Conservation (phyloP, 2,797 vertebrate genomes). For the Tokudaia muenninki region DNA sequence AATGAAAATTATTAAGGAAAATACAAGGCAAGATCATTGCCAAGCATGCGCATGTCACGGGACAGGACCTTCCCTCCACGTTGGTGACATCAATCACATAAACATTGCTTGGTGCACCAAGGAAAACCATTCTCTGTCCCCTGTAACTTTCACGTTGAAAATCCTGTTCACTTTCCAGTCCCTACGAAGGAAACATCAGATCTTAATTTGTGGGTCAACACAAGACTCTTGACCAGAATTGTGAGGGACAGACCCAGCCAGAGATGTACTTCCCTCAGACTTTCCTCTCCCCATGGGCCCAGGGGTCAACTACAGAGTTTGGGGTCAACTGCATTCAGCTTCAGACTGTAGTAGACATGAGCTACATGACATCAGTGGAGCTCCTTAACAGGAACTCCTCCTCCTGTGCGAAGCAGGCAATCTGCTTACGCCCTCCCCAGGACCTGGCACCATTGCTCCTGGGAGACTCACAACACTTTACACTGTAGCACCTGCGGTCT, state of each 20-base stretch:
- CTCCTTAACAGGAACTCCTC: slow-evolving; percentile 16
- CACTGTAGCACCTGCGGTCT: background rate
- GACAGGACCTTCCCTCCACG: slow-evolving; percentile 77
- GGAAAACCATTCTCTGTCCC: slow-evolving; percentile 63
- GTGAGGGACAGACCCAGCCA: slow-evolving; percentile 44
- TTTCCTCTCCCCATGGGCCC: background rate
- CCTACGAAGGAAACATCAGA: background rate
- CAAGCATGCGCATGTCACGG: slow-evolving; percentile 86
- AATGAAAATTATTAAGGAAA: slow-evolving; percentile 95
- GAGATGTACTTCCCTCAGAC: background rate
- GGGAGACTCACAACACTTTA: background rate
- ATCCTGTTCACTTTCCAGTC: slow-evolving; percentile 29
- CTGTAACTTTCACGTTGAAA: slow-evolving; percentile 49
- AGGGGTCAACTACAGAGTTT: slow-evolving; percentile 1
- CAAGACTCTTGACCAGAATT: slow-evolving; percentile 35
- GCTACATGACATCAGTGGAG: slow-evolving; percentile 23
- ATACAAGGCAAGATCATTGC: slow-evolving; percentile 91
- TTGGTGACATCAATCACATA: slow-evolving; percentile 82
- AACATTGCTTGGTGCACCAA: slow-evolving; percentile 77
- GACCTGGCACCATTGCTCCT: background rate
- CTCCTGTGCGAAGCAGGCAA: background rate
- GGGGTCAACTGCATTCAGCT: slow-evolving; percentile 39
- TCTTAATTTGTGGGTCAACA: slow-evolving; percentile 69
- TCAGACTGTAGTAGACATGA: slow-evolving; percentile 17
- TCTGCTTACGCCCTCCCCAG: background rate